phyloP scores from a whole-genome alignment of 2,888 invertebrate genomes.

The Tiliacea aurago region DNA sequence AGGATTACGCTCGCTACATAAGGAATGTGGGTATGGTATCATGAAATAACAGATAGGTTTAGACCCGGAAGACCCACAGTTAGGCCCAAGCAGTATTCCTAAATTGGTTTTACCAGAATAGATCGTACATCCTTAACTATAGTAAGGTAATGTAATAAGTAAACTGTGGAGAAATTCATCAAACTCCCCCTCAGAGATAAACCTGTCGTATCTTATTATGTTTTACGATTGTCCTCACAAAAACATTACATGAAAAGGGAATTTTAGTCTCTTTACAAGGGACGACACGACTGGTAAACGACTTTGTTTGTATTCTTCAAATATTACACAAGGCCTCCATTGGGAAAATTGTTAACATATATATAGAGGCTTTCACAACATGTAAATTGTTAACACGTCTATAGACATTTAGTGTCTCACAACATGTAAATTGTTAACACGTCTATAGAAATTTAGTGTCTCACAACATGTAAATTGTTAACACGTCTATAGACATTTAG shows the following conservation, averaged over 20 bases:
- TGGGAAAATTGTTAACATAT: no score
- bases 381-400: no score
- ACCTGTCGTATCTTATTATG: constrained; percentile 68
- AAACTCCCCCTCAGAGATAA: constrained; percentile 53
- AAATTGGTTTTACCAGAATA: constrained; percentile 46
- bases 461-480: no score
- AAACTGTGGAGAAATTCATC: constrained; percentile 54
- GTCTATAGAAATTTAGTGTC: no score
- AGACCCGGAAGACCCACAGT: constrained; percentile 24
- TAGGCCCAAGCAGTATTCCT: constrained; percentile 17
- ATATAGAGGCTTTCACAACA: no score
- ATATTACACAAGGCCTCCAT: no score
- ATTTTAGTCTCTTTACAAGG: constrained; percentile 38
- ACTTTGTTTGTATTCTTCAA: neutral
- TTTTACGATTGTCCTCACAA: constrained; percentile 72
- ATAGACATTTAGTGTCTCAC: no score
- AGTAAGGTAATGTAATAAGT: constrained; percentile 39
- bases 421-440: no score
- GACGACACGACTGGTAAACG: constrained; percentile 50
- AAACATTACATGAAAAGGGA: constrained; percentile 68
- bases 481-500: no score
- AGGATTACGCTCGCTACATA: neutral
- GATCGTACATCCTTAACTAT: constrained; percentile 29
- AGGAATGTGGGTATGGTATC: constrained; percentile 13
- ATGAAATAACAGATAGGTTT: constrained; percentile 9